These are phyloP conservation scores for Oxyruncus cristatus DNA, from an alignment of 2,113 vertebrate species.

Conservation along the genomic window DNA sequence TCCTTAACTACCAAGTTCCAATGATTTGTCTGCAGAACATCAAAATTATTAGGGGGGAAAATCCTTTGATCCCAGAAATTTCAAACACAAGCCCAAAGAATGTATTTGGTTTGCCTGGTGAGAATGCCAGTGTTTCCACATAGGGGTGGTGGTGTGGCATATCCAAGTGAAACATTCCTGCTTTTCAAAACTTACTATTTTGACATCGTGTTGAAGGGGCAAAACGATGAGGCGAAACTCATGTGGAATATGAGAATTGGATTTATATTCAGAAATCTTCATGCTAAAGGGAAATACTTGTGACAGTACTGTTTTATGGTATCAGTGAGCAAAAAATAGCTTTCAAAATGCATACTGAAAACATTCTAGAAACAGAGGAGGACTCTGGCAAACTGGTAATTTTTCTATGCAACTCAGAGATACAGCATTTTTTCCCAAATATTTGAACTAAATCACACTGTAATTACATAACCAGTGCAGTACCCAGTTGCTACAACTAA, in stretches of 20 bases:
- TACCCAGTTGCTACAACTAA: neutral
- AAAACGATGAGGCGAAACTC: neutral
- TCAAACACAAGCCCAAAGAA: neutral
- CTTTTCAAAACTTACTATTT: neutral
- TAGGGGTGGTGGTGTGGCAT: neutral
- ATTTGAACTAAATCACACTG: neutral
- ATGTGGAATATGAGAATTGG: accelerated
- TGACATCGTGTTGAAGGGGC: neutral
- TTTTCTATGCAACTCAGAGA: neutral
- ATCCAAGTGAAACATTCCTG: neutral
- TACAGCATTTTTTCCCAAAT: neutral
- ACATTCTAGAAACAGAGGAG: neutral
- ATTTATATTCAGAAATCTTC: neutral
- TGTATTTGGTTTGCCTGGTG: neutral
- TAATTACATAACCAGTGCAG: neutral
- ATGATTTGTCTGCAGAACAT: neutral
- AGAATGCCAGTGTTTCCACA: neutral
- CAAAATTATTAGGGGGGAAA: neutral
- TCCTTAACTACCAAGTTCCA: neutral
- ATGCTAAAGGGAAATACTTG: neutral
- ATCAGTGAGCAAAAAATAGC: neutral
- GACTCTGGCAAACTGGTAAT: neutral
- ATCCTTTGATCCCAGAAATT: neutral
- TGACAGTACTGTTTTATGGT: neutral
- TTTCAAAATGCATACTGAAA: neutral